Evolutionary conservation across 2,797 vertebrate genomes (phyloP).

Genomic region (Hyperoplus immaculatus): DNA sequence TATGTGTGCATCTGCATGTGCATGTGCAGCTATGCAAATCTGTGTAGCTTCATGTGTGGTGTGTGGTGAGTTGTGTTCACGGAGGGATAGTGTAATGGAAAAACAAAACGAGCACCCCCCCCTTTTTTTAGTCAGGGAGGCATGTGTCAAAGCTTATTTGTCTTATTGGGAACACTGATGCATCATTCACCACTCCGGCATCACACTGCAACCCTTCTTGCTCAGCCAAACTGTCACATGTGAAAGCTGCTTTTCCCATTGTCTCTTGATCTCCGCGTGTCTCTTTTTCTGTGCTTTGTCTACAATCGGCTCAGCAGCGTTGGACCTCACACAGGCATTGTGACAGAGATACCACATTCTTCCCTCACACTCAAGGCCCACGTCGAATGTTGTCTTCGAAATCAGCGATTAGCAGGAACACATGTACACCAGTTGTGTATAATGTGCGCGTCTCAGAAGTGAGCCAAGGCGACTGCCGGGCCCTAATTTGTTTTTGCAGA

Average conservation of each 20-base stretch:
- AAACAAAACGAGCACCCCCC: not conserved
- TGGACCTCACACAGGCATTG: constrained; percentile 68
- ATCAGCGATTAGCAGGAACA: constrained; percentile 75
- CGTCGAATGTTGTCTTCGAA: constrained; percentile 72
- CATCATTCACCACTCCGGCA: constrained; percentile 30
- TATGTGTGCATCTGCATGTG: not conserved
- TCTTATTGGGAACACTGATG: constrained; percentile 47
- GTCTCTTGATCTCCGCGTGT: constrained; percentile 38
- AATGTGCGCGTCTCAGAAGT: constrained; percentile 46
- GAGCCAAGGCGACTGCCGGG: constrained; percentile 51
- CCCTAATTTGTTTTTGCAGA: constrained; percentile 71
- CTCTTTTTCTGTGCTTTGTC: constrained; percentile 41
- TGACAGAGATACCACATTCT: constrained; percentile 53
- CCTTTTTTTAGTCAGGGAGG: constrained; percentile 7
- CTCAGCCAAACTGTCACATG: constrained; percentile 31
- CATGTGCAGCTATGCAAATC: constrained; percentile 14
- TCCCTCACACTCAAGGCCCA: constrained; percentile 32
- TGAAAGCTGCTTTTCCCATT: constrained; percentile 21
- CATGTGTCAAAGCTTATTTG: constrained; percentile 31
- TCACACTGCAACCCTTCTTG: constrained; percentile 23
- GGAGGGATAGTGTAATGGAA: constrained; percentile 35
- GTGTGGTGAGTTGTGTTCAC: constrained; percentile 9
- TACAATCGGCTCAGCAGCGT: constrained; percentile 28
- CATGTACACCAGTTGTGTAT: constrained; percentile 72
- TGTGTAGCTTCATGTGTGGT: constrained; percentile 11